Evolutionary conservation across 2,113 vertebrate species (phyloP).

Genomic region (Labeo catla): DNA sequence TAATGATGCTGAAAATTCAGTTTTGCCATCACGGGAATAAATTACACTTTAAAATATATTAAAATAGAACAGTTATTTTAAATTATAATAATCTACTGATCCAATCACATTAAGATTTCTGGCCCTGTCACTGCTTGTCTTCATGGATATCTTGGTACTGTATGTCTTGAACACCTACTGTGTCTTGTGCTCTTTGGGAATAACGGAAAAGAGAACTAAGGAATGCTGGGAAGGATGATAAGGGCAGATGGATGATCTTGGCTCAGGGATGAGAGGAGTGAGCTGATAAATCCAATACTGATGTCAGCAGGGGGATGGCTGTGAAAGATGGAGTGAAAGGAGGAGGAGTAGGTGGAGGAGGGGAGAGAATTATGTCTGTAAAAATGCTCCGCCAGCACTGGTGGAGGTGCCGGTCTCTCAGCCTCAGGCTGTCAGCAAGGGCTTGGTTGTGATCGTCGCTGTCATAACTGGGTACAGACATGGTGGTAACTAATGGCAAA

Average conservation of each 20-base stretch:
- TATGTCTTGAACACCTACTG: slow-evolving; percentile 9
- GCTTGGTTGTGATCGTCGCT: not conserved
- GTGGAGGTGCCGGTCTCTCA: not conserved
- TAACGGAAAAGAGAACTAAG: slow-evolving; percentile 1
- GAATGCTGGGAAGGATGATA: slow-evolving; percentile 9
- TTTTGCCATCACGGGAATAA: no score
- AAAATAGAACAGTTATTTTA: no score
- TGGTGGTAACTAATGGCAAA: not conserved
- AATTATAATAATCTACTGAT: no score
- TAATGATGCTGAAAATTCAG: no score
- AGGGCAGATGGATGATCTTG: slow-evolving; percentile 45
- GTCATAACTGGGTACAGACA: not conserved
- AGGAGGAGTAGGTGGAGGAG: slow-evolving; percentile 15
- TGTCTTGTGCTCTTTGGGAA: slow-evolving; percentile 5
- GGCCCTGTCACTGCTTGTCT: not conserved
- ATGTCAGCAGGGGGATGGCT: slow-evolving; percentile 28
- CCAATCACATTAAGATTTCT: not conserved
- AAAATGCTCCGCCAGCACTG: slow-evolving; percentile 1
- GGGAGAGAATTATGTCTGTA: slow-evolving; percentile 25
- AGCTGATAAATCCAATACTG: slow-evolving; percentile 28
- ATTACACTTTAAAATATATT: no score
- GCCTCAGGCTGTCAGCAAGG: not conserved
- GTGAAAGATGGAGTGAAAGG: slow-evolving; percentile 14
- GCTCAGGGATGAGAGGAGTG: slow-evolving; percentile 26
- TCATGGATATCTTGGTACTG: not conserved